phyloP scores from a whole-genome alignment of 2,888 invertebrate species.

The Archips xylosteana region DNA sequence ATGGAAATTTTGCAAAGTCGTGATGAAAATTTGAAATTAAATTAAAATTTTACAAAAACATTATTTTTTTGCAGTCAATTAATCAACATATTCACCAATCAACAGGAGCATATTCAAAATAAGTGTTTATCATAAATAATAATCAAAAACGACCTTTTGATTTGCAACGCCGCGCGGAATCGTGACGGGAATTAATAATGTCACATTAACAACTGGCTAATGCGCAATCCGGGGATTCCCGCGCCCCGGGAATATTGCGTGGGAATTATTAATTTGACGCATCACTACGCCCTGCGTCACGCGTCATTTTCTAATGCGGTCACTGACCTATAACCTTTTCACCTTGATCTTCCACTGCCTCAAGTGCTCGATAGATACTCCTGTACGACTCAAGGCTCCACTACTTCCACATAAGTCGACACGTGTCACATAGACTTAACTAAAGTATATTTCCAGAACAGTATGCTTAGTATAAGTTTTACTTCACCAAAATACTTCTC shows the following conservation, averaged over 20 bases:
- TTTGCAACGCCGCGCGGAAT: background rate
- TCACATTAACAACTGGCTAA: slow-evolving; percentile 11
- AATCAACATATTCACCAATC: background rate
- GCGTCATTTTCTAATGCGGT: background rate
- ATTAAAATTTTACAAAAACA: too few species aligned
- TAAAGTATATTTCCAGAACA: too few species aligned
- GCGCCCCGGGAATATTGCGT: slow-evolving; percentile 1
- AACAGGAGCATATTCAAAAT: background rate
- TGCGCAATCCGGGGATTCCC: slow-evolving; percentile 12
- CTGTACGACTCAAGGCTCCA: too few species aligned
- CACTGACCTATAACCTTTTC: too few species aligned
- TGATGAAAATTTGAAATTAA: too few species aligned
- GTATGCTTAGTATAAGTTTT: too few species aligned
- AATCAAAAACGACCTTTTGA: background rate
- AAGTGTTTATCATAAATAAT: background rate
- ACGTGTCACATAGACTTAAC: too few species aligned
- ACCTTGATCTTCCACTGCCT: too few species aligned
- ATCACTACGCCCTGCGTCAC: background rate
- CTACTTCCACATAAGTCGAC: too few species aligned
- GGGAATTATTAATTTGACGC: slow-evolving; percentile 9
- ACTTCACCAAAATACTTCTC: too few species aligned
- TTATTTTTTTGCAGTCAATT: background rate
- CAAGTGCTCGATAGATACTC: too few species aligned
- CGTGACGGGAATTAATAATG: slow-evolving; percentile 10
- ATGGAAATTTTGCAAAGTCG: too few species aligned